Conservation (phyloP, 2,888 invertebrate species). For the Acronicta alni region DNA sequence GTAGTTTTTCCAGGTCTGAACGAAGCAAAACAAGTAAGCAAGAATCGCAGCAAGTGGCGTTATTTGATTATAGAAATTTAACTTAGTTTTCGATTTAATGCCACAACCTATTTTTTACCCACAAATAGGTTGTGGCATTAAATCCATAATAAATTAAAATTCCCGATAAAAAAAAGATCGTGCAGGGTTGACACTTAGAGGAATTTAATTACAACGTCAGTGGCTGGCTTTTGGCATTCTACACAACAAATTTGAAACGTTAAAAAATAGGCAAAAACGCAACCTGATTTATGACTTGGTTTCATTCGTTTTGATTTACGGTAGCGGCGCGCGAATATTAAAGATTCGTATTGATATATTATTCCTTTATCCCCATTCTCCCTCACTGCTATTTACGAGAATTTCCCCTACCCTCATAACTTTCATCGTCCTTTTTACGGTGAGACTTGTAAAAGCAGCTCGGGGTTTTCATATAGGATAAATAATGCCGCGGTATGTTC, state of each 20-base stretch:
- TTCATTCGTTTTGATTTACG: slow-evolving; percentile 88
- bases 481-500: slow-evolving; percentile 69
- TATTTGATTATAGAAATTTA: too few species aligned
- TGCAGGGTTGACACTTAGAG: slow-evolving; percentile 18
- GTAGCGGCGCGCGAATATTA: slow-evolving; percentile 86
- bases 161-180: neutral
- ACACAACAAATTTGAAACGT: slow-evolving; percentile 67
- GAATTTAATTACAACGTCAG: slow-evolving; percentile 39
- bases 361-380: slow-evolving; percentile 88
- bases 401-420: slow-evolving; percentile 86
- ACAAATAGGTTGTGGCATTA: too few species aligned
- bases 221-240: slow-evolving; percentile 47
- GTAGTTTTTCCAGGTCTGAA: too few species aligned
- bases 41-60: too few species aligned
- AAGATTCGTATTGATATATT: slow-evolving; percentile 89
- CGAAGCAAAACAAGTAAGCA: too few species aligned
- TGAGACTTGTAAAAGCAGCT: slow-evolving; percentile 82
- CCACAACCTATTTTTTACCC: too few species aligned
- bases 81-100: too few species aligned
- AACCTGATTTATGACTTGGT: slow-evolving; percentile 82
- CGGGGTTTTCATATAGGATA: slow-evolving; percentile 74
- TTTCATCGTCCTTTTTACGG: slow-evolving; percentile 86
- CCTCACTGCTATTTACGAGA: slow-evolving; percentile 86
- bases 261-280: slow-evolving; percentile 69
- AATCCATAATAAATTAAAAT: neutral